A percentile compares a stretch with the other conserved stretches of the same genome.
Conservation (phyloP, 2,888 invertebrate species). For the Allolobophora icterica region DNA sequence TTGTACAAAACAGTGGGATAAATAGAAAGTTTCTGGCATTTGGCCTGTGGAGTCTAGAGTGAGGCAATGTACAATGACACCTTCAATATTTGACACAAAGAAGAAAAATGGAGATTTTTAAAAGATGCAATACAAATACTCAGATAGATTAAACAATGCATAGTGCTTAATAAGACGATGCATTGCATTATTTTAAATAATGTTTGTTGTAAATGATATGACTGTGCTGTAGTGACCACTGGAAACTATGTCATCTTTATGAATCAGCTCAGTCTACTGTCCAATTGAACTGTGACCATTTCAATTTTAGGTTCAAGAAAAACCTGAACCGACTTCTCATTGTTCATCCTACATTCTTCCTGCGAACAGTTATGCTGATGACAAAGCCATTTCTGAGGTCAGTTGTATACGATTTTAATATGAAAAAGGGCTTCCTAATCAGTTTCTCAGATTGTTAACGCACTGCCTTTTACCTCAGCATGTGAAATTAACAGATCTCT, state of each 20-base stretch:
- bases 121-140: no score
- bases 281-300: neutral
- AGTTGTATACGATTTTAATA: neutral
- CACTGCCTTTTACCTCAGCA: neutral
- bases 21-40: no score
- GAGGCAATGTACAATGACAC: no score
- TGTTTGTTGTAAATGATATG: no score
- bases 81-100: no score
- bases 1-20: no score
- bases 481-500: neutral
- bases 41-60: no score
- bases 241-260: neutral
- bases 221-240: neutral
- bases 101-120: no score
- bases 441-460: neutral
- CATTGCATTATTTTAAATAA: no score
- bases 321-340: conserved; percentile 83
- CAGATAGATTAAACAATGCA: no score
- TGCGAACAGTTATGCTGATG: conserved; percentile 81
- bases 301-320: conserved; percentile 72
- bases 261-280: neutral
- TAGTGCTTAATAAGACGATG: no score
- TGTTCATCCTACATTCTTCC: conserved; percentile 89
- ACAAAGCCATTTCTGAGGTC: conserved; percentile 80
- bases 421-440: neutral